Conservation (phyloP, 2,113 vertebrate genomes). For the Onychostoma macrolepis region DNA sequence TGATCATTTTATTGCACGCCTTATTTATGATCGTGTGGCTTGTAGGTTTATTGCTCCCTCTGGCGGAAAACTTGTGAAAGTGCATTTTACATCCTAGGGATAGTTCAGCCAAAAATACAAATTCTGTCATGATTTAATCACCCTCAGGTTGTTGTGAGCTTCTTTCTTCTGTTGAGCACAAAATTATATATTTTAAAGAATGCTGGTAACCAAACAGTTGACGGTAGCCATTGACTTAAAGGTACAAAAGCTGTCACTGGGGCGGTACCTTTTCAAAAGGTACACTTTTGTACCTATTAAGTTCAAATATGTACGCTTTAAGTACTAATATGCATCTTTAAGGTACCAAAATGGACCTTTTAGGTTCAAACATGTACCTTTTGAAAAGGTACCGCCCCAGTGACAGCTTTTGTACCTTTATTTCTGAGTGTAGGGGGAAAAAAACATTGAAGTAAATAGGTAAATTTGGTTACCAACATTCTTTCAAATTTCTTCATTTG, state of each 20-base stretch:
- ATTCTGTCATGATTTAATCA: neutral
- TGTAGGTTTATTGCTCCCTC: constrained; percentile 16
- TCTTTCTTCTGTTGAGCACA: neutral
- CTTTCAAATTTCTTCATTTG: neutral
- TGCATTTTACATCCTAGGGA: neutral
- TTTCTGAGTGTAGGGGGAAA: too few relatives aligned
- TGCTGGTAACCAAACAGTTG: neutral
- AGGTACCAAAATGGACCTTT: too few relatives aligned
- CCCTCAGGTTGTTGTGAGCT: neutral
- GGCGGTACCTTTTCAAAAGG: too few relatives aligned
- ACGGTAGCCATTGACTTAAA: neutral
- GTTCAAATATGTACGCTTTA: too few relatives aligned
- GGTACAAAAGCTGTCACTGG: too few relatives aligned
- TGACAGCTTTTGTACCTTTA: too few relatives aligned
- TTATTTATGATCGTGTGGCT: neutral
- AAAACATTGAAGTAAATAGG: too few relatives aligned
- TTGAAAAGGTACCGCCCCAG: too few relatives aligned
- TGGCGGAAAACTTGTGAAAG: neutral
- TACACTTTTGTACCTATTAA: too few relatives aligned
- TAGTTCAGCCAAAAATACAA: neutral
- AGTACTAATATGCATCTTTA: too few relatives aligned
- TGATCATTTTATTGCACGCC: neutral
- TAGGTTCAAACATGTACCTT: too few relatives aligned
- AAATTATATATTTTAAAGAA: neutral
- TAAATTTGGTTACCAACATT: too few relatives aligned